Conservation (phyloP, 2,113 vertebrate species). For the Australoheros scitulus region DNA sequence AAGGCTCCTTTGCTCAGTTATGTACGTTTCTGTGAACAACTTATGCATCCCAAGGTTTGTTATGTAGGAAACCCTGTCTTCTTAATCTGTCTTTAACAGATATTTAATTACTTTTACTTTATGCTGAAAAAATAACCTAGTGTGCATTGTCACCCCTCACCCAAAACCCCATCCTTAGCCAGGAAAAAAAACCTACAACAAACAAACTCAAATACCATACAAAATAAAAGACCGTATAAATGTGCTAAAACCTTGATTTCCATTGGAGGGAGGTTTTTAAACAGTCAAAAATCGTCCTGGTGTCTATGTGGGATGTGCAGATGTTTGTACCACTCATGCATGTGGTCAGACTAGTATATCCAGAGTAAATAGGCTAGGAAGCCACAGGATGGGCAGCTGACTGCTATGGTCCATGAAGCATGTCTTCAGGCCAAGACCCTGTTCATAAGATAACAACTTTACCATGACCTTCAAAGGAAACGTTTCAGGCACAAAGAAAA, state of each 20-base stretch:
- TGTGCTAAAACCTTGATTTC: not conserved
- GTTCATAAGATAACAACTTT: conserved; percentile 36
- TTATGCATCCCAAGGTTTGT: not conserved
- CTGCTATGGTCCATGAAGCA: conserved; percentile 41
- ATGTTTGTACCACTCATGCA: conserved; percentile 34
- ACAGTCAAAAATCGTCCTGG: not conserved
- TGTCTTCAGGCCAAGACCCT: conserved; percentile 41
- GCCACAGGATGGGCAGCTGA: conserved; percentile 31
- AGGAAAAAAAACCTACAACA: too few relatives aligned
- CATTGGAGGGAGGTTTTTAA: not conserved
- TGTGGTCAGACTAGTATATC: conserved; percentile 1
- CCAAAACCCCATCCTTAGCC: not conserved
- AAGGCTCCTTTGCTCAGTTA: not conserved
- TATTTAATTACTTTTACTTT: not conserved
- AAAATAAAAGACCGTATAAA: not conserved
- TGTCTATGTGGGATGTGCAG: conserved; percentile 6
- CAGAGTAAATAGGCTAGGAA: conserved; percentile 25
- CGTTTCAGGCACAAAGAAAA: not conserved
- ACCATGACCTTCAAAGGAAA: conserved; percentile 11
- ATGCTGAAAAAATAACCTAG: not conserved
- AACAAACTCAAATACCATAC: not conserved
- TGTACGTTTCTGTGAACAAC: not conserved
- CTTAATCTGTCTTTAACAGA: not conserved
- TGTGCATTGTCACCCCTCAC: not conserved
- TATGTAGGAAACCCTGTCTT: not conserved